Evolutionary conservation across 2,113 vertebrate species (phyloP).

Genomic region (Gasterosteus nipponicus): DNA sequence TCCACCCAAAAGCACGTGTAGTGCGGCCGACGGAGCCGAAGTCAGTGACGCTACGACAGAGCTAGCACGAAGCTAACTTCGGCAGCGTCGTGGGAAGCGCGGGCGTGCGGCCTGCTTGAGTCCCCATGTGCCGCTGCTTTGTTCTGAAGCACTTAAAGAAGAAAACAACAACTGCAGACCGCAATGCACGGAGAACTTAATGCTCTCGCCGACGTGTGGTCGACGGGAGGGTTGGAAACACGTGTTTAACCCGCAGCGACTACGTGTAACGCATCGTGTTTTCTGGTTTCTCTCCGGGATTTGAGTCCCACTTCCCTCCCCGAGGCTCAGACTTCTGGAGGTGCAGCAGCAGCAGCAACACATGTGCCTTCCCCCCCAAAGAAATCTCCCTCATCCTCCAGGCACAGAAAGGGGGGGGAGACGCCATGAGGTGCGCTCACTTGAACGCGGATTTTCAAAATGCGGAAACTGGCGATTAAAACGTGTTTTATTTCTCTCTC

Average conservation of each 20-base stretch:
- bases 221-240: background rate
- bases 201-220: background rate
- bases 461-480: conserved; percentile 48
- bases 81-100: conserved; percentile 36
- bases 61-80: conserved; percentile 50
- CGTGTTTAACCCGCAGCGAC: background rate
- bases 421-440: conserved; percentile 77
- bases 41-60: conserved; percentile 14
- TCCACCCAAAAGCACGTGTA: background rate
- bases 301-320: conserved; percentile 43
- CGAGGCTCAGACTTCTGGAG: conserved; percentile 43
- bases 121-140: conserved; percentile 89
- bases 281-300: background rate
- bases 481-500: background rate
- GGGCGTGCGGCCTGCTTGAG: conserved; percentile 82
- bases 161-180: conserved; percentile 33
- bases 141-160: conserved; percentile 82
- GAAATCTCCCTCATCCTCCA: conserved; percentile 89
- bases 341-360: conserved; percentile 66
- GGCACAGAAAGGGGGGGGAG: conserved; percentile 71
- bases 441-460: conserved; percentile 56
- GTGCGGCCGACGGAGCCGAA: fast-evolving
- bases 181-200: conserved; percentile 18
- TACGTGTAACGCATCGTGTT: conserved; percentile 10
- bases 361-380: conserved; percentile 80